Percentiles rank a stretch among this genome's conserved stretches.
phyloP scores from a whole-genome alignment of 2,113 vertebrate species.

The Eptesicus fuscus region DNA sequence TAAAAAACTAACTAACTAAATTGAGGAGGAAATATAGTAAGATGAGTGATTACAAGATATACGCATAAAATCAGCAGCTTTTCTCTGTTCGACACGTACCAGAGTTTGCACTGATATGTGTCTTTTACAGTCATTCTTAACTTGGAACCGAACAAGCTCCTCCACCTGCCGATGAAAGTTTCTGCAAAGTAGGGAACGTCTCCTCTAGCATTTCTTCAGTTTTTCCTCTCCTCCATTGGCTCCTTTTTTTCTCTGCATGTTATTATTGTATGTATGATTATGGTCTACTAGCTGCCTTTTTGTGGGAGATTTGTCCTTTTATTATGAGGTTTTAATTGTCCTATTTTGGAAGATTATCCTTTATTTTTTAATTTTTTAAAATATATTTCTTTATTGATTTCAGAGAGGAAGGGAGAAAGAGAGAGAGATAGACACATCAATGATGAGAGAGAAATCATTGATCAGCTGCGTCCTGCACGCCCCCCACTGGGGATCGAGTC shows the following conservation, averaged over 20 bases:
- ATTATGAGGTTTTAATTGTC: background rate
- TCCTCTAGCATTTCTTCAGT: background rate
- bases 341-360: background rate
- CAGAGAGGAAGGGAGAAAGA: too few relatives aligned
- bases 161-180: background rate
- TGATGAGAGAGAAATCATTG: too few relatives aligned
- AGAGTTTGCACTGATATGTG: background rate
- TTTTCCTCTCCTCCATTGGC: background rate
- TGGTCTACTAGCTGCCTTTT: background rate
- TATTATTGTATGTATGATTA: background rate
- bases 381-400: too few relatives aligned
- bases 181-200: background rate
- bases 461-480: too few relatives aligned
- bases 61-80: background rate
- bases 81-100: background rate
- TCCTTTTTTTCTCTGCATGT: background rate
- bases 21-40: background rate
- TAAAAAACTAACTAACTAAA: background rate
- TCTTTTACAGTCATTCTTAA: background rate
- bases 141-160: background rate
- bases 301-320: background rate
- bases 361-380: conserved; percentile 31
- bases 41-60: background rate
- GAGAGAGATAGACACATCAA: too few relatives aligned
- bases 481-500: too few relatives aligned